Conservation (phyloP, 30 jellyfish, hydroid and myxozoan species). For the Clytia hemisphaerica region DNA sequence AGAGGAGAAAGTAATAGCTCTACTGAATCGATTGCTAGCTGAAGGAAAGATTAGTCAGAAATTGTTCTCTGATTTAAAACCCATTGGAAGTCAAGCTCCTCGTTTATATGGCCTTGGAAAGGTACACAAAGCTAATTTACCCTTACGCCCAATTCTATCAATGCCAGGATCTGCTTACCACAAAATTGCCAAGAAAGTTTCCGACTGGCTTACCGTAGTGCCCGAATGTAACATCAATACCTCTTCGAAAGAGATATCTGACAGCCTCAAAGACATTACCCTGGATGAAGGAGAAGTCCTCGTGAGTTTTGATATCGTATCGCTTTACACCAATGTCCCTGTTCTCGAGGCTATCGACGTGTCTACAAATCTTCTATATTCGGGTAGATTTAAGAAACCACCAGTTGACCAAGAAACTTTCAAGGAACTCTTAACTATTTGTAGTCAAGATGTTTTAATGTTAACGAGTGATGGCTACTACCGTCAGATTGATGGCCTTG, state of each 20-base stretch:
- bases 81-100: no score
- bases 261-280: constrained; percentile 3
- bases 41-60: no score
- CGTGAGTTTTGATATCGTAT: constrained; percentile 14
- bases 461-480: no score
- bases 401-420: constrained; percentile 14
- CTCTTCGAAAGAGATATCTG: constrained; percentile 14
- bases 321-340: constrained; percentile 21
- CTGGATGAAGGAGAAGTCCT: constrained; percentile 12
- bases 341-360: constrained; percentile 19
- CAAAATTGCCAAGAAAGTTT: constrained; percentile 11
- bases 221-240: constrained; percentile 21
- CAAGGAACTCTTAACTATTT: neutral
- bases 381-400: constrained; percentile 15
- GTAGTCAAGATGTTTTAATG: no score
- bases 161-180: constrained; percentile 32
- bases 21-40: no score
- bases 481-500: no score
- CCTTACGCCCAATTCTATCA: constrained; percentile 32
- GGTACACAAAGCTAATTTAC: no score
- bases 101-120: no score
- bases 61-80: no score
- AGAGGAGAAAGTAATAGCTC: no score
- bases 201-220: constrained; percentile 20
- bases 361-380: constrained; percentile 12